Percentiles rank a stretch among this genome's conserved stretches.
These are phyloP conservation scores for Origma solitaria DNA, from an alignment of 2,113 vertebrate species.

Conservation along the genomic window DNA sequence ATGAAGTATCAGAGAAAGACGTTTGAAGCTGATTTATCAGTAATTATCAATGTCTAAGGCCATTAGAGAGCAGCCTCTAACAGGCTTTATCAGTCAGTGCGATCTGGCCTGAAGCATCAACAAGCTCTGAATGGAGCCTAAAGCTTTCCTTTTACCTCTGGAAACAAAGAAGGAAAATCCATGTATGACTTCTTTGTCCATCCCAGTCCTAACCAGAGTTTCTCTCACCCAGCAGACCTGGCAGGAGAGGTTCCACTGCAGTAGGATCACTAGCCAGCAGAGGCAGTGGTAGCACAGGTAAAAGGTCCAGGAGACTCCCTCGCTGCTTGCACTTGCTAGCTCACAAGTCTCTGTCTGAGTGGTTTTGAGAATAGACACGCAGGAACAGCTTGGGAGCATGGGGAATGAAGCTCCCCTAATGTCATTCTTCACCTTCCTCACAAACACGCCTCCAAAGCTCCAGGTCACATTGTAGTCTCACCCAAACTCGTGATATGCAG, in stretches of 20 bases:
- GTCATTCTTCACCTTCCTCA: neutral
- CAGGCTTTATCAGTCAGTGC: neutral
- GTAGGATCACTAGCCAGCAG: neutral
- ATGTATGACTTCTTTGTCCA: neutral
- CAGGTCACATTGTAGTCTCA: neutral
- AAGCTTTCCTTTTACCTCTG: neutral
- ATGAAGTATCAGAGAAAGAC: neutral
- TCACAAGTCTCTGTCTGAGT: neutral
- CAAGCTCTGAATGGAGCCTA: neutral
- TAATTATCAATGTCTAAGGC: neutral
- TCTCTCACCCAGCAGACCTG: neutral
- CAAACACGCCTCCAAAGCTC: neutral
- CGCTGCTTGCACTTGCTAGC: rapidly evolving
- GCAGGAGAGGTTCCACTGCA: neutral
- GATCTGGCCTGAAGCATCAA: neutral
- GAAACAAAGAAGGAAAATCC: neutral
- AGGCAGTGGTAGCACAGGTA: constrained; percentile 2
- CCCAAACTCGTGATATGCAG: neutral
- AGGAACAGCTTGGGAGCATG: neutral
- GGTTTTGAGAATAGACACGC: neutral
- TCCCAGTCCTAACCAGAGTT: neutral
- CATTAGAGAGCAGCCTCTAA: neutral
- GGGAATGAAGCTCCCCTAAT: neutral
- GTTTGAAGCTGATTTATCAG: neutral
- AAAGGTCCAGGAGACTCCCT: neutral